A percentile compares a stretch with the other conserved stretches of the same genome.
Evolutionary conservation across 2,888 invertebrate genomes (phyloP).

Genomic region (Drosophila mayaguana): DNA sequence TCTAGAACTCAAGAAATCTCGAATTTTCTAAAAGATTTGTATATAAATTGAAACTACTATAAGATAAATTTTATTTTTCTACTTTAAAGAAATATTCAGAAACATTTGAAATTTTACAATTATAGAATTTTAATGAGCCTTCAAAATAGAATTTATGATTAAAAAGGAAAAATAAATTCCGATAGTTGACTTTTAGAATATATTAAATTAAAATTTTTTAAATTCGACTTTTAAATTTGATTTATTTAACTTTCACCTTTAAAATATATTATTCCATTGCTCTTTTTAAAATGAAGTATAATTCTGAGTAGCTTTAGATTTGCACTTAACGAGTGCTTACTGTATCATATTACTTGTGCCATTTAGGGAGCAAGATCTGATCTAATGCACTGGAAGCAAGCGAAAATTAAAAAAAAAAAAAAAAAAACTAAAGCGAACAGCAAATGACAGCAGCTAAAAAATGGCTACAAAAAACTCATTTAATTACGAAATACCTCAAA

Average conservation of each 20-base stretch:
- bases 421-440: conserved; percentile 7
- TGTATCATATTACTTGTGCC: conserved; percentile 17
- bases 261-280: too few species aligned
- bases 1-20: background rate
- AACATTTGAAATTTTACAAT: too few species aligned
- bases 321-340: background rate
- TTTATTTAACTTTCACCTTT: too few species aligned
- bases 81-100: too few species aligned
- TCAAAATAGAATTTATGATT: too few species aligned
- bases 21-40: background rate
- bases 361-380: conserved; percentile 35
- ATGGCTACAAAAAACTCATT: conserved; percentile 4
- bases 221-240: too few species aligned
- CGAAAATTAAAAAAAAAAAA: conserved; percentile 7
- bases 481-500: conserved; percentile 33
- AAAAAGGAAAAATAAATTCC: too few species aligned
- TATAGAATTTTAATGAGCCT: too few species aligned
- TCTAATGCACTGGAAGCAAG: conserved; percentile 29
- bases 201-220: too few species aligned
- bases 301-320: background rate
- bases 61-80: too few species aligned
- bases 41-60: background rate
- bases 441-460: conserved; percentile 12
- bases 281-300: too few species aligned
- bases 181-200: too few species aligned